These are phyloP conservation scores for Asarcornis scutulata DNA, from an alignment of 2,113 vertebrate species.

Conservation along the genomic window DNA sequence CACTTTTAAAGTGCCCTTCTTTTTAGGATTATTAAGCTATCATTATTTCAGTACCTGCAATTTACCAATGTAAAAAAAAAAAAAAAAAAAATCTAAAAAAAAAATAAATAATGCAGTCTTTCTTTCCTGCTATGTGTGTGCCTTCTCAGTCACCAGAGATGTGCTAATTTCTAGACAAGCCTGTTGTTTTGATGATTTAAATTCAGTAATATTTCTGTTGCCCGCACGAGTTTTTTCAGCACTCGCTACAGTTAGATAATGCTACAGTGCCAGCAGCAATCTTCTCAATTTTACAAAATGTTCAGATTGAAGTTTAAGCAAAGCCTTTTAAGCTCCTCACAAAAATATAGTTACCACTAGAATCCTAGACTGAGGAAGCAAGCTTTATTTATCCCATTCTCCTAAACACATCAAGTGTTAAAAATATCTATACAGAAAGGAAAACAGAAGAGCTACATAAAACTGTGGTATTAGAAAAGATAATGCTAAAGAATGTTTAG, in stretches of 20 bases:
- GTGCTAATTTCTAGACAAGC: constrained; percentile 18
- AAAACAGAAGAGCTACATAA: neutral
- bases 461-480: neutral
- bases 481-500: neutral
- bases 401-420: neutral
- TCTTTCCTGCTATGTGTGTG: neutral
- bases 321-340: constrained; percentile 46
- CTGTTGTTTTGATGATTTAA: constrained; percentile 21
- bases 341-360: neutral
- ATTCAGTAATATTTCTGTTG: constrained; percentile 45
- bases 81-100: neutral
- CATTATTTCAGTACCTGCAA: neutral
- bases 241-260: constrained; percentile 60
- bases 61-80: neutral
- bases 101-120: neutral
- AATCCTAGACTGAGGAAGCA: neutral
- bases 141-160: neutral
- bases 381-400: neutral
- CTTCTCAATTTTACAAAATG: constrained; percentile 65
- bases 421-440: neutral
- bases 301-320: constrained; percentile 58
- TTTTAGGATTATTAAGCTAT: neutral
- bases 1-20: neutral
- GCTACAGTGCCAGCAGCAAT: constrained; percentile 56
- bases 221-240: constrained; percentile 4